These are phyloP conservation scores for Chaetogeoica ovagalla DNA, from an alignment of 2,888 invertebrate genomes.

Conservation along the genomic window DNA sequence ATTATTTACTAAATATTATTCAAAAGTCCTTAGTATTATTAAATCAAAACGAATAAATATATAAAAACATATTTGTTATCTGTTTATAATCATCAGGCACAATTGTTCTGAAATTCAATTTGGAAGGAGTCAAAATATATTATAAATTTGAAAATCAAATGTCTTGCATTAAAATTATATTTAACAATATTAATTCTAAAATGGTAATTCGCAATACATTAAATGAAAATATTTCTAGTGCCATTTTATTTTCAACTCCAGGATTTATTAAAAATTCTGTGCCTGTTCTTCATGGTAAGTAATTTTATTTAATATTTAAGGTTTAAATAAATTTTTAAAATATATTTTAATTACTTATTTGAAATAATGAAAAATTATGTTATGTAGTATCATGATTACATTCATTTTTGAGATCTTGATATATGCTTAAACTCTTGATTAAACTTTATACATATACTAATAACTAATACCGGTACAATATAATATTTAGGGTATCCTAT, in stretches of 20 bases:
- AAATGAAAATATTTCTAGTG: slow-evolving; percentile 30
- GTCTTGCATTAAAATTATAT: slow-evolving; percentile 28
- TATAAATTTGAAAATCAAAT: slow-evolving; percentile 27
- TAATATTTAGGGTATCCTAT: no score
- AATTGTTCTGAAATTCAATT: slow-evolving; percentile 28
- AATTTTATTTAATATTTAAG: not conserved
- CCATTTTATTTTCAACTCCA: slow-evolving; percentile 31
- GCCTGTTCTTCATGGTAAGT: slow-evolving; percentile 44
- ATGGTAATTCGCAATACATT: not conserved
- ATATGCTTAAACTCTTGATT: no score
- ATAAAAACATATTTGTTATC: not conserved
- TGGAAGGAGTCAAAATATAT: slow-evolving; percentile 36
- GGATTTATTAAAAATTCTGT: slow-evolving; percentile 25
- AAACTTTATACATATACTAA: not conserved
- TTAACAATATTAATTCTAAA: slow-evolving; percentile 35
- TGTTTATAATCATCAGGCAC: slow-evolving; percentile 17
- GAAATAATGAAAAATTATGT: not conserved
- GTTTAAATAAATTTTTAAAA: not conserved
- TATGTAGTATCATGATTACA: no score
- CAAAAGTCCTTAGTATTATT: no score
- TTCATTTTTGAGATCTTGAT: no score
- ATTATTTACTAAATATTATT: no score
- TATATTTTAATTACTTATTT: not conserved
- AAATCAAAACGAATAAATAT: not conserved
- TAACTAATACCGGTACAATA: not conserved